Conservation (phyloP, 92 coral and sea anemone species). For the Scolanthus callimorphus region DNA sequence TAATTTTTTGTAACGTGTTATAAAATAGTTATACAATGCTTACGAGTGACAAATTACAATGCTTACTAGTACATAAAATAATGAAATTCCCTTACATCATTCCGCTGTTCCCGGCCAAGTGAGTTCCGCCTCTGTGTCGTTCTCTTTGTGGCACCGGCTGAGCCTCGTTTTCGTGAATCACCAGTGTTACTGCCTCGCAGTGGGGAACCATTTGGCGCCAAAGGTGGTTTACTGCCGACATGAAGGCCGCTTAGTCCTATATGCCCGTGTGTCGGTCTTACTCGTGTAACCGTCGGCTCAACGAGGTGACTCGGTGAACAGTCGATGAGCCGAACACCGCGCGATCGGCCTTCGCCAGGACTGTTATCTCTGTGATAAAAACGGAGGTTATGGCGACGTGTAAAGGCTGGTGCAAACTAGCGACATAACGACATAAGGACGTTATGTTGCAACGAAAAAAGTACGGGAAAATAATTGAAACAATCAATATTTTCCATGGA, state of each 20-base stretch:
- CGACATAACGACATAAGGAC: too few species aligned
- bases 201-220: slow-evolving; percentile 33
- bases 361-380: slow-evolving; percentile 6
- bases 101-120: slow-evolving; percentile 38
- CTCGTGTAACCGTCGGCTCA: neutral
- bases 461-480: too few species aligned
- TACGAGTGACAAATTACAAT: too few species aligned
- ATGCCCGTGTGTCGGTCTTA: slow-evolving; percentile 4
- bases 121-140: slow-evolving; percentile 11
- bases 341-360: neutral
- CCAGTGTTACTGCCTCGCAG: slow-evolving; percentile 36
- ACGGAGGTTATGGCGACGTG: neutral
- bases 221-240: slow-evolving; percentile 37
- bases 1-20: too few species aligned
- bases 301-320: neutral
- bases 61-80: too few species aligned
- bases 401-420: too few species aligned
- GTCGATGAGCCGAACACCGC: neutral
- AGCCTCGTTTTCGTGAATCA: slow-evolving; percentile 30
- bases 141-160: slow-evolving; percentile 7
- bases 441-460: too few species aligned
- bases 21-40: too few species aligned
- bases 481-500: too few species aligned
- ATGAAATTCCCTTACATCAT: slow-evolving; percentile 40
- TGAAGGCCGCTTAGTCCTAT: neutral